Evolutionary conservation across 2,888 invertebrate species (phyloP).

Genomic region (Apamea monoglypha): DNA sequence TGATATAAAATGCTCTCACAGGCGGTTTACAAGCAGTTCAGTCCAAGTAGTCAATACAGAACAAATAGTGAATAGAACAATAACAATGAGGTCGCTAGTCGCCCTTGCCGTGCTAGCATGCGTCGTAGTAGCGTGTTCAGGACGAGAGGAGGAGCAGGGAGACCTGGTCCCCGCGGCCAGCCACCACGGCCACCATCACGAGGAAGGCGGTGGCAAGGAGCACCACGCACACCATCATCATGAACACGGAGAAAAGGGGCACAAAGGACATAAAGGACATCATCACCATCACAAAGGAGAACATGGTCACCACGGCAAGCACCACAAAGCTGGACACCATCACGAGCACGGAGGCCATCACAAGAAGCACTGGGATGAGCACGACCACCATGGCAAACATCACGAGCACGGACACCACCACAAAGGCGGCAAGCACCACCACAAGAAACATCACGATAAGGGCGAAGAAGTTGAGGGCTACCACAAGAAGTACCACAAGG

Average conservation of each 20-base stretch:
- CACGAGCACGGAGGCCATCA: constrained; percentile 94
- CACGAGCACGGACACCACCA: constrained; percentile 94
- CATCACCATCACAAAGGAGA: constrained; percentile 95
- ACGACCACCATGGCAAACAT: constrained; percentile 93
- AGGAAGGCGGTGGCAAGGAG: constrained; percentile 92
- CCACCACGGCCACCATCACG: constrained; percentile 89
- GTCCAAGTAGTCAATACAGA: constrained; percentile 81
- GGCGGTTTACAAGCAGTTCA: constrained; percentile 81
- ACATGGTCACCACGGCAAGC: constrained; percentile 94
- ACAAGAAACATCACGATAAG: constrained; percentile 96
- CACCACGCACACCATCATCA: constrained; percentile 93
- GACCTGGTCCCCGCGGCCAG: constrained; percentile 89
- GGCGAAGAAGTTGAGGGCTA: constrained; percentile 95
- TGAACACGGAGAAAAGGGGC: constrained; percentile 93
- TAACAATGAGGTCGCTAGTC: constrained; percentile 86
- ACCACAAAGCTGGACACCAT: constrained; percentile 94
- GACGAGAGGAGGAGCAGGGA: constrained; percentile 81
- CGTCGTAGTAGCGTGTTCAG: constrained; percentile 78
- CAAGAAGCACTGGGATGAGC: constrained; percentile 94
- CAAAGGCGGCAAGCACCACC: constrained; percentile 94
- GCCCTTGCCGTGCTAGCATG: constrained; percentile 85
- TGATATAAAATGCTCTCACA: constrained; percentile 87
- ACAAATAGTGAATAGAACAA: constrained; percentile 72
- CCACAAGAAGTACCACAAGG: constrained; percentile 96
- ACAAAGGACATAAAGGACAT: constrained; percentile 94